Evolutionary conservation across 2,888 invertebrate species (phyloP).

Genomic region (Rotaria macrura): DNA sequence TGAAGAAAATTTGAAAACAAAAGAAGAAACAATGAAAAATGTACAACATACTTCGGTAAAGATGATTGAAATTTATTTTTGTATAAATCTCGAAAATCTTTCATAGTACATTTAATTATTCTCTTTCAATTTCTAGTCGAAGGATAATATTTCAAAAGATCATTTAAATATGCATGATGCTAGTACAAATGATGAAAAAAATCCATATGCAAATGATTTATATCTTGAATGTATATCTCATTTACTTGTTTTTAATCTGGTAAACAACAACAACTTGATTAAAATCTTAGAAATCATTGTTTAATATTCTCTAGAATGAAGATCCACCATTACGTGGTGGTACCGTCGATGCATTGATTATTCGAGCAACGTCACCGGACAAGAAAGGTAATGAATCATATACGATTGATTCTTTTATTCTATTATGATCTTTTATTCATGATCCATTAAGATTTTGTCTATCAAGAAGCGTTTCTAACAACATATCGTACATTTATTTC

Average conservation of each 20-base stretch:
- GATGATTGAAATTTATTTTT: background rate
- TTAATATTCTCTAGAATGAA: background rate
- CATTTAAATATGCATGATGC: background rate
- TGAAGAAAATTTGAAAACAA: background rate
- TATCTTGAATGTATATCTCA: background rate
- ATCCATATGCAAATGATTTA: background rate
- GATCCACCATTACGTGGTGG: constrained; percentile 67
- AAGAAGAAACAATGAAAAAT: background rate
- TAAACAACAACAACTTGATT: background rate
- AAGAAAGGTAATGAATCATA: constrained; percentile 56
- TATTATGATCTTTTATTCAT: constrained; percentile 1
- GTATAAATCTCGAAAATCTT: no score
- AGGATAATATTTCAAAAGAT: background rate
- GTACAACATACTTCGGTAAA: background rate
- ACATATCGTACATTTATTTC: constrained; percentile 90
- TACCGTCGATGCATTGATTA: constrained; percentile 80
- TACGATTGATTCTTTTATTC: background rate
- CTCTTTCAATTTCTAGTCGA: background rate
- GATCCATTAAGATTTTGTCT: constrained; percentile 65
- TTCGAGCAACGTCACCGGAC: constrained; percentile 85
- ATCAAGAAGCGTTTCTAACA: constrained; percentile 92
- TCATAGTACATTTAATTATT: no score
- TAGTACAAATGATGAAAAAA: background rate
- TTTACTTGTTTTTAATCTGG: background rate
- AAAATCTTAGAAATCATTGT: no score